Base-by-base conservation (phyloP, 2,888 invertebrate genomes). In the Nemotelus nigrinus region DNA sequence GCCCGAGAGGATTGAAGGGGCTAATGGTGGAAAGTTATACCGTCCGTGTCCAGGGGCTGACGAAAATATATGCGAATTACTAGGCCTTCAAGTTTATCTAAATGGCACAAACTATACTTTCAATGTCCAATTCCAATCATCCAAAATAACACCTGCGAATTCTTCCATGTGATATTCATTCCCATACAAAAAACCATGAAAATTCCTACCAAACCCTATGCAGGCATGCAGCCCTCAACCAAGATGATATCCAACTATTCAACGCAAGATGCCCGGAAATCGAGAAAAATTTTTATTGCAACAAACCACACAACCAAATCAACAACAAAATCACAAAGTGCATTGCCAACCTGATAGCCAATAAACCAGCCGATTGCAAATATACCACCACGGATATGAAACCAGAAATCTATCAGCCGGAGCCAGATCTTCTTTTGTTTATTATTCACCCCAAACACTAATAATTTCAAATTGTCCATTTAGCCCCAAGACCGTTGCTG, bases 381-480 rank as follows among this genome's bases (percentile, higher is more conserved):
- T n/a, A n/a, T n/a, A n/a, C n/a, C n/a, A n/a, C n/a, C n/a, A n/a
- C n/a, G n/a, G n/a, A n/a, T n/a, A n/a, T n/a, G n/a, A n/a, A n/a
- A n/a, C n/a, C n/a, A n/a, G n/a, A n/a, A n/a, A n/a, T n/a, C n/a
- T n/a, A n/a, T n/a, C n/a, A n/a, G n/a, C n/a, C n/a, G n/a, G n/a
- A n/a, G n/a, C n/a, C n/a, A n/a, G n/a, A n/a, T n/a, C n/a, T n/a
- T n/a, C n/a, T n/a, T n/a, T n/a, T n/a, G 5, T 50, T 50, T 6
- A 6, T 50, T 6, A 50, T 50, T 50, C 53, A 63, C 41, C 63
- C 25, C n/a, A 63, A 63, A 63, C 63, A 63, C 7, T n/a, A 3
- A 63, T 63, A 7, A 39, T 25, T 63, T 63, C 63, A 63, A 25
- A 63, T 63, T 63, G 43, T 3, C 63, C 63, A 63, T 63, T 63